Evolutionary conservation across 2,888 invertebrate genomes (phyloP).

Genomic region (Drosophila koepferae): DNA sequence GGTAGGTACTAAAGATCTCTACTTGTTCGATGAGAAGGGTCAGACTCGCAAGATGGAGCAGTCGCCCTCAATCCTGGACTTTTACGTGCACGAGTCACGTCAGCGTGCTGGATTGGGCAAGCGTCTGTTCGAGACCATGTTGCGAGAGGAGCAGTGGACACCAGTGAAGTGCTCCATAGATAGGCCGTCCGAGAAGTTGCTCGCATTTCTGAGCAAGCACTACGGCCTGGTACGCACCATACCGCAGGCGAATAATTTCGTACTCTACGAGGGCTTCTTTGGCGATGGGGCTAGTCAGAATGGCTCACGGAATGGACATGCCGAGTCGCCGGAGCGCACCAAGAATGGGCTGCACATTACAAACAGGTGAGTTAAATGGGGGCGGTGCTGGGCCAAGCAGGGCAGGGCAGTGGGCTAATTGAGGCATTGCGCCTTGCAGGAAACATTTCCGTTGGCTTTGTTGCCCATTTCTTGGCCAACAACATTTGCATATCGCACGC

Average conservation of each 20-base stretch:
- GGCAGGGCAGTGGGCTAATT: conserved; percentile 49
- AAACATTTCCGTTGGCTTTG: conserved; percentile 77
- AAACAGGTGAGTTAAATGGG: conserved; percentile 79
- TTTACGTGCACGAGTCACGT: conserved; percentile 93
- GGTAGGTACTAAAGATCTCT: conserved; percentile 95
- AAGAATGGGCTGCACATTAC: conserved; percentile 81
- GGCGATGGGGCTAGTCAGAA: conserved; percentile 58
- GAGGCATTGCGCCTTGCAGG: conserved; percentile 70
- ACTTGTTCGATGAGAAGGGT: conserved; percentile 91
- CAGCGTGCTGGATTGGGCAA: conserved; percentile 95
- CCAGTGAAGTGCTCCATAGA: conserved; percentile 95
- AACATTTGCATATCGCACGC: conserved; percentile 76
- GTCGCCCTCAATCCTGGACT: conserved; percentile 96
- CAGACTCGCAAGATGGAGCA: conserved; percentile 91
- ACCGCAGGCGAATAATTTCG: conserved; percentile 95
- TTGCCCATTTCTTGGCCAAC: conserved; percentile 68
- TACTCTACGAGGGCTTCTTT: conserved; percentile 94
- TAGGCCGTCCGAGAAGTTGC: conserved; percentile 95
- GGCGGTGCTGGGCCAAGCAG: conserved; percentile 12
- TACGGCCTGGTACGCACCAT: conserved; percentile 89
- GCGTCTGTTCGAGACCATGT: conserved; percentile 94
- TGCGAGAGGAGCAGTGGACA: conserved; percentile 89
- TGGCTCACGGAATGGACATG: conserved; percentile 48
- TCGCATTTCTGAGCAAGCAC: conserved; percentile 93
- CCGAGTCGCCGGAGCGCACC: conserved; percentile 60